phyloP scores from a whole-genome alignment of 2,888 invertebrate species.

The Leucania comma region DNA sequence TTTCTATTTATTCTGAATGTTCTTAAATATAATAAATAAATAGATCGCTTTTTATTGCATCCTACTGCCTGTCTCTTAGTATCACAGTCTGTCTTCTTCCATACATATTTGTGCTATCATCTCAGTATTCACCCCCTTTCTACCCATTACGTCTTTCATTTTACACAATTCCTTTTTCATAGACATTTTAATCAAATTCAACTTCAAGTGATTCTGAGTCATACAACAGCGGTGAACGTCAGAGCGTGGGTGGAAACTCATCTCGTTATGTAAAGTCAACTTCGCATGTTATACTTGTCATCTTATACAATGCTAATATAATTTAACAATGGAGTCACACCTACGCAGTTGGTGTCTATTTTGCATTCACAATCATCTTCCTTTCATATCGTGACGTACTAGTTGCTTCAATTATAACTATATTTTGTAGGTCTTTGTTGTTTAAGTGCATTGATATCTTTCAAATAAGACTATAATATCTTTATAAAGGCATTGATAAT shows the following conservation, averaged over 20 bases:
- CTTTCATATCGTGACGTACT: conserved; percentile 35
- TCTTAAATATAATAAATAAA: neutral
- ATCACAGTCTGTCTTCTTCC: neutral
- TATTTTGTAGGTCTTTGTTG: conserved; percentile 11
- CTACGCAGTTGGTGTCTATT: conserved; percentile 51
- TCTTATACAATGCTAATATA: conserved; percentile 46
- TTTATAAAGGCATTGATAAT: conserved; percentile 2
- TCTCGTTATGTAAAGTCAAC: conserved; percentile 59
- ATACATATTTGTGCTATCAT: too few relatives aligned
- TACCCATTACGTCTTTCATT: conserved; percentile 5
- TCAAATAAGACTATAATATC: neutral
- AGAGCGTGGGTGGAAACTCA: conserved; percentile 59
- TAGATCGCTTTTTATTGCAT: neutral
- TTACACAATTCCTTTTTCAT: neutral
- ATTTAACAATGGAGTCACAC: conserved; percentile 50
- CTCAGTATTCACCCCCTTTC: neutral
- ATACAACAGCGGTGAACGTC: conserved; percentile 22
- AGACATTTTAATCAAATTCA: conserved; percentile 25
- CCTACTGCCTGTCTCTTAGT: neutral
- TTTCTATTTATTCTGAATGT: neutral
- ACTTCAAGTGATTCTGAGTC: conserved; percentile 14
- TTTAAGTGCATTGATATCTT: conserved; percentile 7
- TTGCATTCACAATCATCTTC: conserved; percentile 43
- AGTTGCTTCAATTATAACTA: conserved; percentile 12
- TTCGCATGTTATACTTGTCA: conserved; percentile 47